Base-by-base conservation (phyloP, 1,140 invertebrate species). In the Heterodera carotae region DNA sequence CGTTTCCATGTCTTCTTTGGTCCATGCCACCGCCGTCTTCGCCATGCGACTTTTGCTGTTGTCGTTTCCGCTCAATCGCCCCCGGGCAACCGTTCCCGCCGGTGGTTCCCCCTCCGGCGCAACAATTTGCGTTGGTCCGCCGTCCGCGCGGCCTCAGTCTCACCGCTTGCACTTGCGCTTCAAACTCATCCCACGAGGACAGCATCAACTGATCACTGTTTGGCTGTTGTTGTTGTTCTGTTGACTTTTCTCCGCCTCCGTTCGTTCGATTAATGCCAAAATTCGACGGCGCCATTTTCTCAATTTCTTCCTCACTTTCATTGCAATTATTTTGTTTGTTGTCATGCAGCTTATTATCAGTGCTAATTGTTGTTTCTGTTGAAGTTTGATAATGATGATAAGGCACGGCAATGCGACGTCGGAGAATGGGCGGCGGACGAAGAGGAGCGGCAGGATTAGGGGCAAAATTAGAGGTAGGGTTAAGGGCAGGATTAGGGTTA, bases 131-230 rank as follows among this genome's bases (percentile, higher is more conserved):
- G 48, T 18, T 56, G 12, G 48, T 56, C 48, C 48, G 48, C 48
- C 48, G 48, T 56, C 48, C 48, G 12, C 48, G 15, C 48, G 48
- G 2, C 8, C 62, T 12, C n/a, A 66, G 62, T n/a, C 62, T 29
- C 8, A 66, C 62, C 33, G 62, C 62, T 29, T 34, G 62, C 62
- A 66, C 62, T 66, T 27, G 27, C 22, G n/a, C 62, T n/a, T 66
- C 62, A 22, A 31, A 66, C 29, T 66, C 62, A 6, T 66, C 62
- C n/a, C 62, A 66, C 33, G 27, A 66, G 25, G 7, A n/a, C 48
- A 43, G 39, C 39, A 43, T 43, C 39, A 56, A 22, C 48, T n/a
- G 48, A 0, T 22, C 5, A 22, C 2, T 5, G 5, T 56, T 15
- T 18, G 12, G 48, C 48, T 22, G 15, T n/a, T 22, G 1, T 18